Base-by-base conservation (phyloP, 2,888 invertebrate genomes). In the Ceriagrion tenellum region DNA sequence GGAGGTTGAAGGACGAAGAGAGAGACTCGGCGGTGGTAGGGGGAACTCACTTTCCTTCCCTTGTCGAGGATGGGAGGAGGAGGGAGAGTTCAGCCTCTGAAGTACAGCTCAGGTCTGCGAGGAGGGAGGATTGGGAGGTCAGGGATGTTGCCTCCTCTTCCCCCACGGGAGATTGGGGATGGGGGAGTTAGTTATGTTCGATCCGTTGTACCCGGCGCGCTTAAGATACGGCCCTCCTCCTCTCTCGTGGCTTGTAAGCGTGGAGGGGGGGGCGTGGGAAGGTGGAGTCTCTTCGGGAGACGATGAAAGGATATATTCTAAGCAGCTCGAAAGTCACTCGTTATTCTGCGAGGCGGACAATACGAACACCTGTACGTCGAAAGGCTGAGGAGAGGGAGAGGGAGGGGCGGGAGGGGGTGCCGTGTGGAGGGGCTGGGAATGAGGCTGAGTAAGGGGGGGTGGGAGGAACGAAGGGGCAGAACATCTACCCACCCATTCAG, bases 251-350 rank as follows among this genome's bases (percentile, higher is more conserved):
- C 30, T 91, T 91, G 23, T 23, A 40, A 89, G 55, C 35, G 69
- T 13, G 88, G 30, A 35, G 47, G n/a, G 69, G 93, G 69, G 69
- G 69, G 55, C 23, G 55, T 55, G 89, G 89, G 47, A 47, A 47
- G 93, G 93, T 40, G 69, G 63, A 74, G 93, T 55, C 81, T 55
- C 81, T 12, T 30, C 35, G 89, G 35, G 35, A 59, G 69, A 91
- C 35, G 47, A 63, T 0, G 26, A 55, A 26, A 40, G 55, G 23
- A 93, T 93, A 93, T 93, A 93, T 93, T 93, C 93, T 93, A 93
- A 93, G 93, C 93, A 93, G 69, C 93, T 93, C 30, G 81, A 81
- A 93, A 93, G 93, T 93, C 93, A 93, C 93, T 74, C 93, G 93
- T 93, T 93, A 93, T 69, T 93, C 93, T n/a, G 93, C 35, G 35